Evolutionary conservation across 2,113 vertebrate genomes (phyloP), one percentile per base, ranked within the genome.

Genomic region (Pygathrix nemaeus): DNA sequence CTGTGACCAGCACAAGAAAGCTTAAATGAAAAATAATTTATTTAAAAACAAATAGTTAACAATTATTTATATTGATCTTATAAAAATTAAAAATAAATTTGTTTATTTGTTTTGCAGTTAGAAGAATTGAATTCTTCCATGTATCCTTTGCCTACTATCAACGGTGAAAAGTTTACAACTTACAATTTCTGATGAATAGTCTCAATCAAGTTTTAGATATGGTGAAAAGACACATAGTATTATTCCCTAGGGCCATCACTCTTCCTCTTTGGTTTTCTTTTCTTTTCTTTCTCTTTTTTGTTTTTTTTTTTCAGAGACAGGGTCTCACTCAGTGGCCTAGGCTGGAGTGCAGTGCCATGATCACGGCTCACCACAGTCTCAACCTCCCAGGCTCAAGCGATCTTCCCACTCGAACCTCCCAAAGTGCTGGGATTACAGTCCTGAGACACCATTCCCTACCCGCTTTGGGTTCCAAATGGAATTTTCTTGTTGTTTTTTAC

Each of bases 101-200:
- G 38, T 97, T 96, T 96, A 21, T 96, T 96, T 98, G 43, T 90
- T 27, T 99, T 99, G 84, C 99, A 99, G 99, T 99, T 99, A 83
- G 99, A 99, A 99, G 99, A 99, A 98, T 98, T 99, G 97, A 99
- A 99, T 99, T 99, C 99, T 94, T 99, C 99, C 17, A 99, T 99
- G 99, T 99, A 99, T 99, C 99, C 99, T 99, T 99, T 95, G 82
- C 92, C 78, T 97, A 59, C 72, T 93, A 40, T 48, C 76, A 97
- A 25, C 84, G 84, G 27, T 87, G 45, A 91, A 91, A 97, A 92
- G 45, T 90, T 61, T 78, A 20, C 48, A 88, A 86, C 59, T 68
- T 80, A 3, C 61, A 59, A 84, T 86, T 93, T 91, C 64, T 68
- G 81, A 27, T 82, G 52, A 92, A 43, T 64, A 83, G 57, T 93